Evolutionary conservation across 2,888 invertebrate genomes (phyloP), one percentile per base, ranked within the genome.

Genomic region (Molorchus minor): DNA sequence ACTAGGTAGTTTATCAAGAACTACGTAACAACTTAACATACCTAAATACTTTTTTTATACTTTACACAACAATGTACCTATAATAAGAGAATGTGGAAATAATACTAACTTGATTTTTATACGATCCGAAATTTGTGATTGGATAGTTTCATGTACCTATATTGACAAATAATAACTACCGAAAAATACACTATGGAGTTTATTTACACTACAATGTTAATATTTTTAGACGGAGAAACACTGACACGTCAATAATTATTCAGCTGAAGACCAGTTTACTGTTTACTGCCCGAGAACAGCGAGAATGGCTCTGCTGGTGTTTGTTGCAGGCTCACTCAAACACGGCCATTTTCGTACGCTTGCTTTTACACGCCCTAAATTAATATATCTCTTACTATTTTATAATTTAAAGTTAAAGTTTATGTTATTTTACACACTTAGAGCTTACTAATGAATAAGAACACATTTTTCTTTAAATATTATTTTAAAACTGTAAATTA

Each of bases 261-360:
- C 56, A 55, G 57, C 64, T 58, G 60, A 56, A 49, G 51, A 59
- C 68, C 65, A 51, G 63, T 61, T 61, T 61, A 51, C 36, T 35
- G 55, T 63, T 56, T n/a, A n/a, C n/a, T n/a, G n/a, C n/a, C n/a
- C n/a, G n/a, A n/a, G n/a, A n/a, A n/a, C n/a, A n/a, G n/a, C 46
- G 56, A 57, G 55, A 62, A 52, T 67, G 62, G 49, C 70, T 66
- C 65, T 52, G 51, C 40, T 40, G 56, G 49, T n/a, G 57, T 59
- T 36, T 57, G 56, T 43, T 56, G 52, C 63, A 56, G 58, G 60
- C 53, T 57, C 60, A 61, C 61, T 61, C 65, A 68, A 73, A 70
- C 72, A 74, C 76, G 75, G 76, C 76, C 75, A 76, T 77, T 73
- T 72, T 70, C 71, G 65, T 69, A 71, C 72, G 71, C 72, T 69